Evolutionary conservation across 2,113 vertebrate genomes (phyloP).

Genomic region (Diphyllodes magnificus): DNA sequence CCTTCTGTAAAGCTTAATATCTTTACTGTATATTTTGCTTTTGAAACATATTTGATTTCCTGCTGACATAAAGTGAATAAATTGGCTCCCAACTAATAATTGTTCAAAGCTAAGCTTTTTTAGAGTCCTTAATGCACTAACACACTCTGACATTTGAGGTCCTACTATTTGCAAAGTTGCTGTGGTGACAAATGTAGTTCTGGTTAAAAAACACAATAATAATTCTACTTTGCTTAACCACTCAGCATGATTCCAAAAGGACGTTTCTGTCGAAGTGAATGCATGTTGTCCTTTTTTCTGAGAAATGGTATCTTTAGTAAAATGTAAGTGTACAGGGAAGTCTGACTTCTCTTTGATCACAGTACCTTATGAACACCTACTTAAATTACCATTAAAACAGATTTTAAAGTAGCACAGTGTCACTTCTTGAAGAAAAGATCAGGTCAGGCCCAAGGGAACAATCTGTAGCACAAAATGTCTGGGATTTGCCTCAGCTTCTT

Average conservation of each 20-base stretch:
- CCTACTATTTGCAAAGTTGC: conserved; percentile 36
- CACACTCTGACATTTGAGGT: background rate
- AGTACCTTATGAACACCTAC: background rate
- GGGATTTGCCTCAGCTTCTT: background rate
- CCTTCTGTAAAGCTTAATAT: background rate
- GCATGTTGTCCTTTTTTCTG: background rate
- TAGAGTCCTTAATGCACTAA: background rate
- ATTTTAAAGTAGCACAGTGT: background rate
- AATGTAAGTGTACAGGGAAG: background rate
- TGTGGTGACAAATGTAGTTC: conserved; percentile 34
- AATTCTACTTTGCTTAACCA: conserved; percentile 42
- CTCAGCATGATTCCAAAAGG: background rate
- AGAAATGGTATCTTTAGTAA: background rate
- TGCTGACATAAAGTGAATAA: background rate
- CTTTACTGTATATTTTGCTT: background rate
- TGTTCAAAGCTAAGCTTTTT: background rate
- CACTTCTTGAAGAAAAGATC: background rate
- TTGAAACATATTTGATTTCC: background rate
- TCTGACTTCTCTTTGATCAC: background rate
- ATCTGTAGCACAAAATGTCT: background rate
- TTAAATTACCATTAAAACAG: background rate
- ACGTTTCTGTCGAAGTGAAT: background rate
- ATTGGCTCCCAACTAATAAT: background rate
- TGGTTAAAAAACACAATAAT: background rate
- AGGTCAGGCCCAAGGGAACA: background rate